Conservation (phyloP, 2,888 invertebrate species). For the Ceramica pisi region DNA sequence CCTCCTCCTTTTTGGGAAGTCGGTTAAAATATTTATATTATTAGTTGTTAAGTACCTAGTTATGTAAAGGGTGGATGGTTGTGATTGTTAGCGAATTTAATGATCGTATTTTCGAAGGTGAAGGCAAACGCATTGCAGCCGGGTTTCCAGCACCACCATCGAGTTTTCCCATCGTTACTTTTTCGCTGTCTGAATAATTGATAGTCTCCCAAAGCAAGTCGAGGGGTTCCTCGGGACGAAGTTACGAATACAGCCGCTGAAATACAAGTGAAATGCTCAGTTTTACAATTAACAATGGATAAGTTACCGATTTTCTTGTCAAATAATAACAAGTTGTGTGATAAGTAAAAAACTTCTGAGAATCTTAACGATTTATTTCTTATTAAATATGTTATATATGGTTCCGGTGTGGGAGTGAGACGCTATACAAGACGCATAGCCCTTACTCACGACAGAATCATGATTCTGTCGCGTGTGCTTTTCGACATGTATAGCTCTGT, state of each 20-base stretch:
- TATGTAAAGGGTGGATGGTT: neutral
- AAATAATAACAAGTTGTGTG: neutral
- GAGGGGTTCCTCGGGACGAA: conserved; percentile 21
- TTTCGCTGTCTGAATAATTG: conserved; percentile 16
- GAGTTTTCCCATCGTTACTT: conserved; percentile 32
- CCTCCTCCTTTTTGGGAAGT: no score
- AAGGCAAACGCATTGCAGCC: conserved; percentile 69
- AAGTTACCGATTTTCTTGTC: neutral
- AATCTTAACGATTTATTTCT: no score
- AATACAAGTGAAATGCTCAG: neutral
- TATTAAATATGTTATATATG: no score
- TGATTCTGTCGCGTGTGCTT: no score
- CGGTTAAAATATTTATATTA: no score
- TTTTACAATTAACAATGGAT: neutral
- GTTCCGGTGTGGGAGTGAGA: no score
- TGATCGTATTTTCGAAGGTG: conserved; percentile 67
- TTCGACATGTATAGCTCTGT: no score
- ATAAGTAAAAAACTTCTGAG: no score
- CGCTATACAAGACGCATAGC: no score
- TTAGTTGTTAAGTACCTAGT: no score
- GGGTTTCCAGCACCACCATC: conserved; percentile 72
- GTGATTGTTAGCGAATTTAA: conserved; percentile 68
- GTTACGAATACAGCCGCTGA: conserved; percentile 16
- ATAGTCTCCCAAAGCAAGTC: conserved; percentile 20
- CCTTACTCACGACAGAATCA: no score